Evolutionary conservation across 2,888 invertebrate species (phyloP).

Genomic region (Cataglyphis albicans): DNA sequence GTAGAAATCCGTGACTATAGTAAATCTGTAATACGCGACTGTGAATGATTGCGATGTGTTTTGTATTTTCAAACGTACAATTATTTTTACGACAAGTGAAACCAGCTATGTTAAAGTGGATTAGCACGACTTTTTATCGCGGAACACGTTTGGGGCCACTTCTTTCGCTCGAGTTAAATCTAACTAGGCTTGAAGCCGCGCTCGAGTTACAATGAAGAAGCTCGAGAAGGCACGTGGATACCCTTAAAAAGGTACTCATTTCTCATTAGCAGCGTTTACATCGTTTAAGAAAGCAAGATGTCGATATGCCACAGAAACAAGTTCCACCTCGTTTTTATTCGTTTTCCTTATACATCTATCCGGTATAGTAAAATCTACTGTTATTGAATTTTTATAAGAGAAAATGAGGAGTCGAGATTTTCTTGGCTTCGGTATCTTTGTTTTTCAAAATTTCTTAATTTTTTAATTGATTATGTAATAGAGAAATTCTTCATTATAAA

Average conservation of each 20-base stretch:
- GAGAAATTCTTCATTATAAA: neutral
- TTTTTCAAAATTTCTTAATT: slow-evolving; percentile 2
- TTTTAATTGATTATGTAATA: neutral
- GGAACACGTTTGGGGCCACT: neutral
- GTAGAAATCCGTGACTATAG: neutral
- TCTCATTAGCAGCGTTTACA: slow-evolving; percentile 67
- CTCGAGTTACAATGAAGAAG: slow-evolving; percentile 60
- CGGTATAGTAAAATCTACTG: neutral
- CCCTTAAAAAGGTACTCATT: slow-evolving; percentile 55
- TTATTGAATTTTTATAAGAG: neutral
- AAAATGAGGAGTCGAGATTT: neutral
- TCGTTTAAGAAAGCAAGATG: slow-evolving; percentile 37
- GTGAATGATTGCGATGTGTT: neutral
- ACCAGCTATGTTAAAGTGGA: neutral
- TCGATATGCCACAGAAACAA: neutral
- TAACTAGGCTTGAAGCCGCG: slow-evolving; percentile 53
- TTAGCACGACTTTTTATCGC: slow-evolving; percentile 8
- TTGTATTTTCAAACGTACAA: neutral
- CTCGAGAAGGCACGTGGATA: slow-evolving; percentile 55
- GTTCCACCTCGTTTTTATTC: neutral
- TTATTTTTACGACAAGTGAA: neutral
- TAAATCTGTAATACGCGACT: neutral
- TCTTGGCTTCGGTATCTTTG: neutral
- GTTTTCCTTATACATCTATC: neutral
- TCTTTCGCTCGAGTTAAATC: slow-evolving; percentile 22